Percentiles rank a stretch among this genome's conserved stretches.
These are phyloP conservation scores for Agrilus planipennis DNA, from an alignment of 1,140 invertebrate species.

Conservation along the genomic window DNA sequence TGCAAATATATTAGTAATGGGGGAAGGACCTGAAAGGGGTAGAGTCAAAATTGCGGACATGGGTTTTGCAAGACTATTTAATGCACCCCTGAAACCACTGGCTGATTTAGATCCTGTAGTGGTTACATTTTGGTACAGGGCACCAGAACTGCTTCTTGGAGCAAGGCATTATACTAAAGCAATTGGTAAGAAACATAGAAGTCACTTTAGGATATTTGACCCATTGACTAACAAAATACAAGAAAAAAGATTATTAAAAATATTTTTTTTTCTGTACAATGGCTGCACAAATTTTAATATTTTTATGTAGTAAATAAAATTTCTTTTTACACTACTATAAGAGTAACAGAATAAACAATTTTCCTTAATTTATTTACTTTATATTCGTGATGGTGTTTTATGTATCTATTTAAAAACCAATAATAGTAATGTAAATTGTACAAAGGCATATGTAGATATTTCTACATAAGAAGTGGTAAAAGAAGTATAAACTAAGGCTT, in stretches of 20 bases:
- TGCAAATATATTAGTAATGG: conserved; percentile 99
- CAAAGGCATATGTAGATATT: no score
- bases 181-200: conserved; percentile 57
- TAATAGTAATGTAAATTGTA: no score
- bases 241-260: no score
- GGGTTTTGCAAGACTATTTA: conserved; percentile 99
- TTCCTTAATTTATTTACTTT: not conserved
- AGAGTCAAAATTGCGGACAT: conserved; percentile 99
- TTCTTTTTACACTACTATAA: no score
- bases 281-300: no score
- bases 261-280: no score
- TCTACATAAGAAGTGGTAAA: no score
- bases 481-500: no score
- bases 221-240: no score
- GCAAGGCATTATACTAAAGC: conserved; percentile 98
- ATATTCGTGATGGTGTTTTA: not conserved
- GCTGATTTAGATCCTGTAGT: conserved; percentile 98
- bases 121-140: conserved; percentile 99
- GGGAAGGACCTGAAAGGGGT: conserved; percentile 93
- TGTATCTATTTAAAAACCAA: no score
- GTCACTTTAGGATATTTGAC: not conserved
- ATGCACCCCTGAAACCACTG: conserved; percentile 94
- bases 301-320: no score
- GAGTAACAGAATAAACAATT: no score
- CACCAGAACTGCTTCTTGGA: conserved; percentile 90